Conservation (phyloP, 2,888 invertebrate genomes). For the Odontocerum albicorne region DNA sequence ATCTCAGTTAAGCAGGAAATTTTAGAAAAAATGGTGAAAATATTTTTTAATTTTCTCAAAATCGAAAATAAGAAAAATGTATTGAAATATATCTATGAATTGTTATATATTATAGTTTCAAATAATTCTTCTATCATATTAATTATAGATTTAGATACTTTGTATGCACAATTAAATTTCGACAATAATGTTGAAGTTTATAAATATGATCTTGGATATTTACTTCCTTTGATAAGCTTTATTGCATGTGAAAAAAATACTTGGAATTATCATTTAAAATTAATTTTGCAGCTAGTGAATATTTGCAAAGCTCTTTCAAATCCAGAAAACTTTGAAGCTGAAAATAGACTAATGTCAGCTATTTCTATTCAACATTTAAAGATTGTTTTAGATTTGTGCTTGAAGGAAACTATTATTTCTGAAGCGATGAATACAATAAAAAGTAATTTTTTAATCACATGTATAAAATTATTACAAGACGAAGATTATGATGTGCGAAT, state of each 20-base stretch:
- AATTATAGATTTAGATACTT: too few species aligned
- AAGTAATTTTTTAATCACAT: constrained; percentile 46
- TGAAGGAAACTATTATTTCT: constrained; percentile 37
- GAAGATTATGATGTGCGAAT: constrained; percentile 57
- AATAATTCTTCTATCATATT: constrained; percentile 5
- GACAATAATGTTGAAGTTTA: constrained; percentile 2
- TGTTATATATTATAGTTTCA: constrained; percentile 21
- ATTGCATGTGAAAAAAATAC: constrained; percentile 16
- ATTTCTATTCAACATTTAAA: constrained; percentile 50
- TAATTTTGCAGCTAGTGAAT: constrained; percentile 39
- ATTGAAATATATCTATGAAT: constrained; percentile 20
- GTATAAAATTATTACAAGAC: constrained; percentile 56
- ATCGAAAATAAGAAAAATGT: constrained; percentile 9
- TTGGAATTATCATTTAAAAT: constrained; percentile 31
- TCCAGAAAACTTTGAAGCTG: constrained; percentile 46
- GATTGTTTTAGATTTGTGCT: constrained; percentile 40
- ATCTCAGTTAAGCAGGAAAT: constrained; percentile 3
- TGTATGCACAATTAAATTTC: constrained; percentile 9
- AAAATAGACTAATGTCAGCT: constrained; percentile 49
- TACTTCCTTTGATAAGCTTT: constrained; percentile 26
- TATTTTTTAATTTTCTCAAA: background rate
- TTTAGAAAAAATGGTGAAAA: constrained; percentile 12
- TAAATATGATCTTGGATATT: constrained; percentile 18
- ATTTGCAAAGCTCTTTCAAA: constrained; percentile 44
- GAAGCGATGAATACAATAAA: constrained; percentile 39